Conservation (phyloP, 1,140 invertebrate species). For the Drosophila athabasca region DNA sequence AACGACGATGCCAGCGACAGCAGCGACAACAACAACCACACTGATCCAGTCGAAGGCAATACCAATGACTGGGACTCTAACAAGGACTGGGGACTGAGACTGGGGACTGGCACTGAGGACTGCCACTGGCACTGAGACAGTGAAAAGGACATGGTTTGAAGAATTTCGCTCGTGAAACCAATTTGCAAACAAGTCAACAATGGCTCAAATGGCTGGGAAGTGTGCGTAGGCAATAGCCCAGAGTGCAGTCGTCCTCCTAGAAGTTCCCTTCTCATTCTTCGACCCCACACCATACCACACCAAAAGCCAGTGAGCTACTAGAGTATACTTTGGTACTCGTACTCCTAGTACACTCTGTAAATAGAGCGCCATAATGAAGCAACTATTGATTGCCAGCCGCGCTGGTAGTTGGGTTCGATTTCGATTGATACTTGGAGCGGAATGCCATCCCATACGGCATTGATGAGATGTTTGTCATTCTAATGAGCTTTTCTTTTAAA, state of each 20-base stretch:
- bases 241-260: constrained; percentile 47
- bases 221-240: constrained; percentile 67
- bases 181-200: constrained; percentile 81
- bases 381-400: constrained; percentile 52
- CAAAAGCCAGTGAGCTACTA: constrained; percentile 40
- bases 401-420: constrained; percentile 3
- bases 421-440: constrained; percentile 8
- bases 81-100: neutral
- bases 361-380: constrained; percentile 45
- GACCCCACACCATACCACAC: neutral
- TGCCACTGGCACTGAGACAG: too few species aligned
- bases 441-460: too few species aligned
- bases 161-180: constrained; percentile 64
- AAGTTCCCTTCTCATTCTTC: too few species aligned
- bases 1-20: constrained; percentile 38
- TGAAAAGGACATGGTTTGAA: constrained; percentile 38
- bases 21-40: constrained; percentile 16
- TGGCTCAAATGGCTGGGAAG: constrained; percentile 49
- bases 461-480: too few species aligned
- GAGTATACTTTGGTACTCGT: neutral
- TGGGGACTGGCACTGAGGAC: neutral
- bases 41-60: constrained; percentile 15
- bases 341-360: constrained; percentile 12
- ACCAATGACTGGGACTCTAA: constrained; percentile 1
- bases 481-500: too few species aligned